Base-by-base conservation (phyloP, 1,140 invertebrate species). In the Tetragnatha versicolor region DNA sequence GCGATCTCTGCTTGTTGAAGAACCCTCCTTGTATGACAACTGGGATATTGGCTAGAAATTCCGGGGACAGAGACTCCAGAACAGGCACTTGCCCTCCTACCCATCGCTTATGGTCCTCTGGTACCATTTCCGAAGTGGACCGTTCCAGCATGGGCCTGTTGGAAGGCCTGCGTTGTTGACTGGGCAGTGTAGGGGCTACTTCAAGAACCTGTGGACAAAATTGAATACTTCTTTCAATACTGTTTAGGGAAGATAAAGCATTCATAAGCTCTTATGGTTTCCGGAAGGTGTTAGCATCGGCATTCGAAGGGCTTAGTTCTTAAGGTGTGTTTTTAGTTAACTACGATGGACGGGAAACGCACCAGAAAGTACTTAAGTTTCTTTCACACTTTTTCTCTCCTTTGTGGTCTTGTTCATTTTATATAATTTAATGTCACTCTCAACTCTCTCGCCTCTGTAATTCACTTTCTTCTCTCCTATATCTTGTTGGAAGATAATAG, bases 31-130 rank as follows among this genome's bases (percentile, higher is more conserved):
- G 58, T 3, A 53, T 29, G 0, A 76, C 73, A 17, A 65, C 61
- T 14, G 73, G 70, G n/a, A 75, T 75, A 20, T 75, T 75, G 35
- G 73, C 73, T 4, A 65, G 45, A n/a, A 65, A 76, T 53, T 65
- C 73, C 39, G 73, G 73, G 3, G 73, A 76, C n/a, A 75, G 42
- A 10, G 73, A 51, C 22, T 76, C 73, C 42, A 76, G 42, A 5
- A 65, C 60, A 4, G 73, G 73, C 7, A 76, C 73, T 10, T 65
- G 60, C 3, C 73, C 73, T 9, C 73, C 73, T 7, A 76, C 47
- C 73, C 73, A 76, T n/a, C 60, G 14, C 45, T 53, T 45, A 2
- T 66, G 60, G 3, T 76, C 73, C 7, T 61, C 72, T 3, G 69
- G 69, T 22, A 10, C 31, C 0, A 76, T 76, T 37, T 76, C 73